Percentiles rank a stretch among this genome's conserved stretches.
These are phyloP conservation scores for Melierax canorus DNA, from an alignment of 2,113 vertebrate genomes.

Conservation along the genomic window DNA sequence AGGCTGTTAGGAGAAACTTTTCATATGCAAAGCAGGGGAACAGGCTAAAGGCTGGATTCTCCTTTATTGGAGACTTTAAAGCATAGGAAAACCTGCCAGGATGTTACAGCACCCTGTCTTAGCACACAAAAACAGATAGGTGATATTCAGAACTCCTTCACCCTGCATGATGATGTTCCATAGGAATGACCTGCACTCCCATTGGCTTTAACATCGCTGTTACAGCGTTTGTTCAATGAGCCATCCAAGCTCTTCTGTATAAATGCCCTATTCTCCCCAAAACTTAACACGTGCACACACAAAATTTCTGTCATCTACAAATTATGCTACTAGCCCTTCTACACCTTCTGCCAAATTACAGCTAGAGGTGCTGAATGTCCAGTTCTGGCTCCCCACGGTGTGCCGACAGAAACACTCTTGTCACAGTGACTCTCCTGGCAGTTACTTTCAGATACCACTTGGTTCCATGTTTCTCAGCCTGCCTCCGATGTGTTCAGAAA, in stretches of 20 bases:
- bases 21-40: background rate
- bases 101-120: background rate
- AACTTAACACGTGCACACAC: background rate
- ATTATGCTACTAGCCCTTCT: background rate
- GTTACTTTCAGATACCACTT: background rate
- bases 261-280: background rate
- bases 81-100: background rate
- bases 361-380: background rate
- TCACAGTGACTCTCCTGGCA: background rate
- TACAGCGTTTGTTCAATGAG: background rate
- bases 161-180: background rate
- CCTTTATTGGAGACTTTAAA: background rate
- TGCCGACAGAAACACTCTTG: background rate
- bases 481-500: background rate
- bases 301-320: background rate
- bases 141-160: background rate
- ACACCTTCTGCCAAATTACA: background rate
- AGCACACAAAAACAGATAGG: background rate
- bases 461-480: background rate
- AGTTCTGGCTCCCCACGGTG: background rate
- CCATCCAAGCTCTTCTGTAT: background rate
- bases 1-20: background rate
- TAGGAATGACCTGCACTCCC: background rate
- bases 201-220: background rate
- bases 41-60: background rate